Evolutionary conservation across 1,140 invertebrate species (phyloP).

Genomic region (Calosoma granatense): DNA sequence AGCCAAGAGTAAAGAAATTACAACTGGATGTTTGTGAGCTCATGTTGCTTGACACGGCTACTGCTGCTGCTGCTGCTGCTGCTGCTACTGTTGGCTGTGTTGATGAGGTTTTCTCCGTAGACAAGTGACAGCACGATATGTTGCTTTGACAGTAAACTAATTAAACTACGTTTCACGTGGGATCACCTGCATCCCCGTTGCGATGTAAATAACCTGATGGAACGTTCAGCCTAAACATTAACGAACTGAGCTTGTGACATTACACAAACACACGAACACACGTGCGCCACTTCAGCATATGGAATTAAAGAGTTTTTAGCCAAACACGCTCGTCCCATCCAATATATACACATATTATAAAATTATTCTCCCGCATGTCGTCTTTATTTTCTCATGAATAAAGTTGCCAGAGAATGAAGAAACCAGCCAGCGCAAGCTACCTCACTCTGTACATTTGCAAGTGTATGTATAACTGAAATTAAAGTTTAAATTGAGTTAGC

Average conservation of each 20-base stretch:
- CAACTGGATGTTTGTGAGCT: no score
- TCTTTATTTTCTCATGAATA: no score
- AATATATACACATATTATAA: no score
- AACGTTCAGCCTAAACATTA: neutral
- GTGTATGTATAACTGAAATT: neutral
- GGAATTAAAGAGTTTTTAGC: no score
- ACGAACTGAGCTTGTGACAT: neutral
- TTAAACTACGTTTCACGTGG: slow-evolving; percentile 26
- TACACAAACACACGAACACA: neutral
- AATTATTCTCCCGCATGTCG: no score
- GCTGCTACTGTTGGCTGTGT: neutral
- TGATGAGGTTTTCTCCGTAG: slow-evolving; percentile 3
- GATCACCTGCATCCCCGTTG: slow-evolving; percentile 22
- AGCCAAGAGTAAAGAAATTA: no score
- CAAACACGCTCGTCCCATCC: no score
- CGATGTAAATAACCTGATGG: slow-evolving; percentile 21
- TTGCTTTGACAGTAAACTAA: slow-evolving; percentile 28
- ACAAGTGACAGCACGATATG: slow-evolving; percentile 21
- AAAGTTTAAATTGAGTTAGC: slow-evolving; percentile 6
- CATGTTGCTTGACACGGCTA: no score
- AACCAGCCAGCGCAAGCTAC: no score
- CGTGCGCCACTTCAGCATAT: no score
- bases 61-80: neutral
- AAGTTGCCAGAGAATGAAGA: no score
- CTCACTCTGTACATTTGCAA: neutral